A percentile compares a stretch with the other conserved stretches of the same genome.
Conservation (phyloP, 2,113 vertebrate species). For the Prunella himalayana region DNA sequence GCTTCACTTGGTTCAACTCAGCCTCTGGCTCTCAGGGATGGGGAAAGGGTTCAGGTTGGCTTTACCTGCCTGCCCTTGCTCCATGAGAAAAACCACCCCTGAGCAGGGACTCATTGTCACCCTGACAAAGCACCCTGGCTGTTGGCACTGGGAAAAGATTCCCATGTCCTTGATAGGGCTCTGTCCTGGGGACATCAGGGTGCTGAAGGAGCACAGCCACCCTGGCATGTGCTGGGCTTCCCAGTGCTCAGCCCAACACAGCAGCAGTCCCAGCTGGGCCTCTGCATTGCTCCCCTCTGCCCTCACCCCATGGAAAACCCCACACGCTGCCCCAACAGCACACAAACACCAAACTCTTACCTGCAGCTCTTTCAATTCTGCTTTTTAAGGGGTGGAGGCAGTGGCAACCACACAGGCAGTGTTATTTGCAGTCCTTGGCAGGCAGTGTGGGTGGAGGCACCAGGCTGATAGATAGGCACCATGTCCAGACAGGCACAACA, state of each 20-base stretch:
- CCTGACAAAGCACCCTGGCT: neutral
- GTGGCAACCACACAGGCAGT: neutral
- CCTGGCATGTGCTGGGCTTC: neutral
- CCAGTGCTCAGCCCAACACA: neutral
- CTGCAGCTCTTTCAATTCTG: neutral
- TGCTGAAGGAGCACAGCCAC: neutral
- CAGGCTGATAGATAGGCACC: neutral
- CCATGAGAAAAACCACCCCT: rapidly evolving
- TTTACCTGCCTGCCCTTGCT: neutral
- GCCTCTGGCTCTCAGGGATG: neutral
- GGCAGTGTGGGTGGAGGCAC: neutral
- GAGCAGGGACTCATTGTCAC: neutral
- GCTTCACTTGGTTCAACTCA: neutral
- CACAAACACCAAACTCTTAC: neutral
- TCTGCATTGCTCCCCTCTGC: neutral
- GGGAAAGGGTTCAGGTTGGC: neutral
- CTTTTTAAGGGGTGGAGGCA: neutral
- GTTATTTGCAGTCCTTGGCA: neutral
- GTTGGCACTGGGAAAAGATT: neutral
- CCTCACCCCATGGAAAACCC: neutral
- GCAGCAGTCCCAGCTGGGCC: neutral
- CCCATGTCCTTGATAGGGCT: rapidly evolving
- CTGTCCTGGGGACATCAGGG: neutral
- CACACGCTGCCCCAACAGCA: rapidly evolving
- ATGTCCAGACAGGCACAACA: neutral